Evolutionary conservation across 2,797 vertebrate genomes (phyloP), one percentile per base, ranked within the genome.

Genomic region (Chelon labrosus): DNA sequence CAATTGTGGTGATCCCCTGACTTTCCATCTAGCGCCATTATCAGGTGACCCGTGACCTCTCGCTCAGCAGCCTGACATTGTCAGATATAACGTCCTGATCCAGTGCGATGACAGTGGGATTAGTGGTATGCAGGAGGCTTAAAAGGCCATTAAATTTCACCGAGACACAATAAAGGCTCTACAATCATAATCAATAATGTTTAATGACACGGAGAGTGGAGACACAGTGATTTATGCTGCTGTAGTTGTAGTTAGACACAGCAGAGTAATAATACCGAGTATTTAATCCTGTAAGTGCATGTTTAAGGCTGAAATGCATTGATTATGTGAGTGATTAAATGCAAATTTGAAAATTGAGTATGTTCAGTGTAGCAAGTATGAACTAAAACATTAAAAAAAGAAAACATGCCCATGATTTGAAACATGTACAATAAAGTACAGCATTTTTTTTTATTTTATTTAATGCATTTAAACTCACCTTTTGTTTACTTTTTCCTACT

Each of bases 111-210:
- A 79, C 51, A 54, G 65, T 19, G 73, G 68, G 80, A 80, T 83
- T 80, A 79, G 61, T 65, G 64, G 20, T 64, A 17, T 52, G 52
- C 65, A 47, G 49, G 42, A 75, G 72, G 75, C 65, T 87, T 84
- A 83, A 58, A 74, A 65, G 66, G 44, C 75, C 83, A 82, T 90
- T 83, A 69, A 5, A 84, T 81, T 81, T 79, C 58, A 65, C 59
- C 37, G 47, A 75, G 75, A 67, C 78, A 73, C 70, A 79, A 77
- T 79, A 85, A 72, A 82, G 59, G 27, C 62, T 62, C 46, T 57
- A 20, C 68, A 77, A 39, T 86, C 79, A 58, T 79, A 73, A 86
- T 86, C 85, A 86, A 85, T 90, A 80, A 80, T 38, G 64, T 77
- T 82, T 85, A 85, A 83, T 69, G 79, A 53, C 72, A 77, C 64